Evolutionary conservation across 2,113 vertebrate species (phyloP).

Genomic region (Marcusenius ussheri): DNA sequence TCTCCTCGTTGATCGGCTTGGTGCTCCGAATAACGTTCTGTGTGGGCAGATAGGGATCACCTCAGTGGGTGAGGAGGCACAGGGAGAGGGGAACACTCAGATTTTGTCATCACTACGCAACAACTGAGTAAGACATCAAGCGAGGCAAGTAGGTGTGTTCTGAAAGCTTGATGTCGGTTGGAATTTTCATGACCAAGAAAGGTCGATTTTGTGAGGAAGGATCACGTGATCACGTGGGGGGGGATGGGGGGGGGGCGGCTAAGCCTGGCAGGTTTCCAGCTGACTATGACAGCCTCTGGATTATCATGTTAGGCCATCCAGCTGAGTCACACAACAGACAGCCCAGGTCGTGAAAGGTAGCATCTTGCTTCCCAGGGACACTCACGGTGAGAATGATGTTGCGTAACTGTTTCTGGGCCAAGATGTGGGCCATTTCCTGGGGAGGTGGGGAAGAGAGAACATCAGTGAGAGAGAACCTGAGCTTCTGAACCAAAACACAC

Average conservation of each 20-base stretch:
- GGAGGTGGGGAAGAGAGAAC: conserved; percentile 23
- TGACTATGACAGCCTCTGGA: not conserved
- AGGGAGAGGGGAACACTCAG: not conserved
- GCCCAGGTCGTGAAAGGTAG: not conserved
- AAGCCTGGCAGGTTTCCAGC: not conserved
- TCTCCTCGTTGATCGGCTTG: conserved; percentile 88
- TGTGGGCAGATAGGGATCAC: conserved; percentile 3
- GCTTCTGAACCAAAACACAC: not conserved
- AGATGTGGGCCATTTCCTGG: conserved; percentile 95
- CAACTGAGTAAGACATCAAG: not conserved
- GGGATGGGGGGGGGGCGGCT: not conserved
- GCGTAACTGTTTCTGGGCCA: conserved; percentile 93
- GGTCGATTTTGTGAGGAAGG: not conserved
- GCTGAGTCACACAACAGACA: not conserved
- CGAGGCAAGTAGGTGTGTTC: not conserved
- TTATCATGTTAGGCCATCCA: not conserved
- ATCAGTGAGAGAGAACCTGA: not conserved
- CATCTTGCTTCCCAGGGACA: conserved; percentile 26
- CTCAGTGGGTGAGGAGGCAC: not conserved
- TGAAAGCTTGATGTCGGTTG: not conserved
- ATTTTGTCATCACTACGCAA: not conserved
- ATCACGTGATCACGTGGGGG: no score
- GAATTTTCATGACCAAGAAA: not conserved
- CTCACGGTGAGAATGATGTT: conserved; percentile 91
- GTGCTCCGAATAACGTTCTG: conserved; percentile 89